Base-by-base conservation (phyloP, 2,113 vertebrate species). In the Picathartes gymnocephalus region DNA sequence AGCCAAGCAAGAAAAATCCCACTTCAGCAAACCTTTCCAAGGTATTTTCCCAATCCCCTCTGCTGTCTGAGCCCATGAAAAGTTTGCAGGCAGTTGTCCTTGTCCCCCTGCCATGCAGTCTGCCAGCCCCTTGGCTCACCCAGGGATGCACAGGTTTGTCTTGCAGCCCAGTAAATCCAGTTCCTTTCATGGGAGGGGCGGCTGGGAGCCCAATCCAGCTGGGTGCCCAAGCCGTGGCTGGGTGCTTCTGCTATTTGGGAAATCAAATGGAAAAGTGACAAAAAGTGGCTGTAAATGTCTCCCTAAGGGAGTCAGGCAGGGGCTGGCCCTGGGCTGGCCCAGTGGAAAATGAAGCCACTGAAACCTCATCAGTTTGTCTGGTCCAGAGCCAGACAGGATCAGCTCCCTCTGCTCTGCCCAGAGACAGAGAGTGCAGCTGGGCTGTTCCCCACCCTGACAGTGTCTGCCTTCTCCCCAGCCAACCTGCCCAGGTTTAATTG, bases 191-290 rank as follows among this genome's bases (percentile, higher is more conserved):
- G 0, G 31, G 11, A 42, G 23, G 37, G 37, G 31, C 64, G 47
- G 10, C 37, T 64, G 74, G 58, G 74, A 42, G 48, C 60, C 76
- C 76, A 39, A 39, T 39, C 31, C 23, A 60, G 33, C 35, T n/a
- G 66, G n/a, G 7, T 28, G 15, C 24, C 37, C 9, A 20, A 50
- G 10, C 4, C 0, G 1, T 15, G 4, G 0, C 30, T 57, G 54
- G 40, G 7, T 28, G 16, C n/a, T 45, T n/a, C 51, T 76, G 11
- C 48, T 9, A 1, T 62, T 68, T 40, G 72, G 35, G 73, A 83
- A 89, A 89, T 37, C 4, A 3, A 53, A 13, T 7, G 77, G 4
- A 58, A 17, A 78, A 80, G 42, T 45, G 48, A 58, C 25, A 80
- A 80, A 73, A 82, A 58, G 28, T 20, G 51, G 10, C 42, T 80